Evolutionary conservation across 2,113 vertebrate genomes (phyloP).

Genomic region (Centrocercus urophasianus): DNA sequence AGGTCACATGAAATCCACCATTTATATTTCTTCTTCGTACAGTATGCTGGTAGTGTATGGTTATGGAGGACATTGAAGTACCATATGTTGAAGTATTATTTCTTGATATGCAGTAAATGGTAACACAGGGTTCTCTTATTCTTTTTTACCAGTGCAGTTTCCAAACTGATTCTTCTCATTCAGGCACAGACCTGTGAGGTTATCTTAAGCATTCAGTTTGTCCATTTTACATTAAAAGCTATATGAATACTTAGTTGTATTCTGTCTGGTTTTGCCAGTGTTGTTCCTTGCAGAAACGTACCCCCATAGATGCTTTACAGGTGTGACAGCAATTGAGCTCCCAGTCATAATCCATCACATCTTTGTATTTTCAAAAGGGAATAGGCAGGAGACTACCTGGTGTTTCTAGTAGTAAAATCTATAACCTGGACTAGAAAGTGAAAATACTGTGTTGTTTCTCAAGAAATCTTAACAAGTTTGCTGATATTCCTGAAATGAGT

Average conservation of each 20-base stretch:
- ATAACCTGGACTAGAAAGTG: neutral
- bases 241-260: neutral
- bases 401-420: constrained; percentile 4
- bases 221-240: neutral
- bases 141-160: neutral
- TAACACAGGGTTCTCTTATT: neutral
- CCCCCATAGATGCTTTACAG: neutral
- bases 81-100: neutral
- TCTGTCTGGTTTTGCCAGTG: neutral
- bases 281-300: neutral
- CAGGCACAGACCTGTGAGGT: neutral
- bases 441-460: constrained; percentile 1
- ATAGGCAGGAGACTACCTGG: neutral
- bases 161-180: neutral
- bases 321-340: neutral
- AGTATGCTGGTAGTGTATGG: neutral
- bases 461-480: neutral
- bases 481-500: constrained; percentile 32
- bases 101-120: neutral
- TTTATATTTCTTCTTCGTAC: neutral
- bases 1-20: neutral
- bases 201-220: neutral
- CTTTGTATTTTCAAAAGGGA: neutral
- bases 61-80: neutral
- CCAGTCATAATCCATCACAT: neutral